Evolutionary conservation across 2,113 vertebrate genomes (phyloP), one percentile per base, ranked within the genome.

Genomic region (Dasyornis broadbenti): DNA sequence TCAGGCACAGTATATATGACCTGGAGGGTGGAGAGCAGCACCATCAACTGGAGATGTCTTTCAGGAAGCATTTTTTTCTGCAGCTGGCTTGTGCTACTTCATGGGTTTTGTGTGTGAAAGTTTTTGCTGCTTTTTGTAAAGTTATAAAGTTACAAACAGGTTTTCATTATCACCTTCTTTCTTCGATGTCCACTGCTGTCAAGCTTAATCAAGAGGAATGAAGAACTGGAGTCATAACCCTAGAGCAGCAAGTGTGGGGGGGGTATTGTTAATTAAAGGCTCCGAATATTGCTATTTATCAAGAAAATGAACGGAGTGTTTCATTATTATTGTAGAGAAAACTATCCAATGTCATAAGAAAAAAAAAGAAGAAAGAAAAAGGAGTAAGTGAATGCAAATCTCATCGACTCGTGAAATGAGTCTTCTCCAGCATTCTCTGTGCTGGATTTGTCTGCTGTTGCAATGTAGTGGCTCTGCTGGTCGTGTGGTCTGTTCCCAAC

Each of bases 241-340:
- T 28, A n/a, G 6, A 63, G 65, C 23, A 54, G 57, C 10, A 56
- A 12, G 15, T 0, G n/a, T n/a, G n/a, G 0, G 9, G 30, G 15
- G 13, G 10, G 5, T 22, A 26, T 8, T 28, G 6, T 47, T 18
- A 69, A 37, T 47, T 5, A 72, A 57, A 82, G 80, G 8, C 7
- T 16, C 49, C 2, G 1, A 39, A 60, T 17, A 53, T 13, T 27
- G 28, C 13, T 7, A 17, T 72, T 96, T 72, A 53, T 56, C 28
- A 19, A 57, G 63, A 52, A 66, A 68, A 68, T 5, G 1, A 54
- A 22, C 1, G 2, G 10, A 82, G 44, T 12, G 30, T 68, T 71
- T 87, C 23, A 26, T 82, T 24, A 10, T 30, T n/a, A 11, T 22
- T 78, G 22, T 7, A 65, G 78, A 90, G 13, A 50, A 61, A 64